These are phyloP conservation scores for Poecilus cupreus DNA, from an alignment of 2,888 invertebrate species.

Conservation along the genomic window DNA sequence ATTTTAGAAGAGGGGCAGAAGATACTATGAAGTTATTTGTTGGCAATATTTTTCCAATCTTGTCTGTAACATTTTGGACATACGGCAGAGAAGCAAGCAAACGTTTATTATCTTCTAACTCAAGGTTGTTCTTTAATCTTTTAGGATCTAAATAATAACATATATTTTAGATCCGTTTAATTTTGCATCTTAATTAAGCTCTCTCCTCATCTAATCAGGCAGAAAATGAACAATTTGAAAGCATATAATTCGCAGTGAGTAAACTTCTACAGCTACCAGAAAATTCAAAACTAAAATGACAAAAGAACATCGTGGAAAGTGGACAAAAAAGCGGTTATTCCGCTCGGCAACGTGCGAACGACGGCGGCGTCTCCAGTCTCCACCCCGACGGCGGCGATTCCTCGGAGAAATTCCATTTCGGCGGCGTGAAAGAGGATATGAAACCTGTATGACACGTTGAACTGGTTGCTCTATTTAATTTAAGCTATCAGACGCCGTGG, in stretches of 20 bases:
- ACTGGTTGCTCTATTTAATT: constrained; percentile 54
- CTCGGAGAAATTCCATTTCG: constrained; percentile 23
- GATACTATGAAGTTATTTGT: too few relatives aligned
- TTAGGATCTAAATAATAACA: too few relatives aligned
- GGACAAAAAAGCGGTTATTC: constrained; percentile 33
- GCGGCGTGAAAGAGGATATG: constrained; percentile 51
- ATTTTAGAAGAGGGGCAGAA: too few relatives aligned
- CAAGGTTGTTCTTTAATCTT: too few relatives aligned
- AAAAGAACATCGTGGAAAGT: constrained; percentile 23
- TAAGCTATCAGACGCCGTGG: constrained; percentile 46
- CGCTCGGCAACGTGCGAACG: constrained; percentile 17
- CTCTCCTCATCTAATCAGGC: too few relatives aligned
- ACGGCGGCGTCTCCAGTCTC: not conserved
- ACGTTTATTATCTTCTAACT: too few relatives aligned
- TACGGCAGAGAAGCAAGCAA: too few relatives aligned
- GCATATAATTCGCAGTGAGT: not conserved
- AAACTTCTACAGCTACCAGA: not conserved
- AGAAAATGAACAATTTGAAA: not conserved
- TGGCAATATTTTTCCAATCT: too few relatives aligned
- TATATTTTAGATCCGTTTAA: too few relatives aligned
- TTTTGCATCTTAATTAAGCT: too few relatives aligned
- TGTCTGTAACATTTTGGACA: too few relatives aligned
- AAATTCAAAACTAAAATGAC: constrained; percentile 13
- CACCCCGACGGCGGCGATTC: constrained; percentile 4
- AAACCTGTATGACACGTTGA: constrained; percentile 54